These are phyloP conservation scores for Tachina fera DNA, from an alignment of 2,888 invertebrate species.

Conservation along the genomic window DNA sequence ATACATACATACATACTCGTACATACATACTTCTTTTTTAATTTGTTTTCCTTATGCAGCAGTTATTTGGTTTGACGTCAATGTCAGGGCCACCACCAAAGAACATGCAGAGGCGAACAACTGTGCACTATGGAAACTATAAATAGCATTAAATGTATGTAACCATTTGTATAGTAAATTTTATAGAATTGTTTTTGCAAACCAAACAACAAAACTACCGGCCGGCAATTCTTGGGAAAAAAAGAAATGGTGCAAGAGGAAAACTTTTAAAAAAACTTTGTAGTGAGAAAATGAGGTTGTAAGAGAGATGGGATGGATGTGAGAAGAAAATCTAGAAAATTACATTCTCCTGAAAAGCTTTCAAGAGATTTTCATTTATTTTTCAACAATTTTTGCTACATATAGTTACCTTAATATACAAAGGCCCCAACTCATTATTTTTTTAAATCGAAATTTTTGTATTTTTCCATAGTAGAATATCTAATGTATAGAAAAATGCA, in stretches of 20 bases:
- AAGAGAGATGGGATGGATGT: background rate
- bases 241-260: background rate
- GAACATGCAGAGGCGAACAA: slow-evolving; percentile 23
- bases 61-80: slow-evolving; percentile 65
- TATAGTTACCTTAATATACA: too few species aligned
- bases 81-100: slow-evolving; percentile 57
- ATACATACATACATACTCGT: slow-evolving; percentile 4
- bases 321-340: background rate
- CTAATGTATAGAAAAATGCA: too few species aligned
- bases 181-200: background rate
- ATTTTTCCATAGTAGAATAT: too few species aligned
- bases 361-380: background rate
- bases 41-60: background rate
- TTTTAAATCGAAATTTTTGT: too few species aligned
- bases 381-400: too few species aligned
- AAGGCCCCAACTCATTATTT: too few species aligned
- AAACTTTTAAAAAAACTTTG: background rate
- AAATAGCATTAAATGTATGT: slow-evolving; percentile 49
- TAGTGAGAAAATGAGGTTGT: background rate
- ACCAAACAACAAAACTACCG: slow-evolving; percentile 15
- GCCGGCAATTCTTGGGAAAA: slow-evolving; percentile 49
- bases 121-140: slow-evolving; percentile 41
- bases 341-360: background rate
- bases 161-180: slow-evolving; percentile 1
- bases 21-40: background rate